Base-by-base conservation (phyloP, 2,797 vertebrate genomes). In the Luscinia luscinia region DNA sequence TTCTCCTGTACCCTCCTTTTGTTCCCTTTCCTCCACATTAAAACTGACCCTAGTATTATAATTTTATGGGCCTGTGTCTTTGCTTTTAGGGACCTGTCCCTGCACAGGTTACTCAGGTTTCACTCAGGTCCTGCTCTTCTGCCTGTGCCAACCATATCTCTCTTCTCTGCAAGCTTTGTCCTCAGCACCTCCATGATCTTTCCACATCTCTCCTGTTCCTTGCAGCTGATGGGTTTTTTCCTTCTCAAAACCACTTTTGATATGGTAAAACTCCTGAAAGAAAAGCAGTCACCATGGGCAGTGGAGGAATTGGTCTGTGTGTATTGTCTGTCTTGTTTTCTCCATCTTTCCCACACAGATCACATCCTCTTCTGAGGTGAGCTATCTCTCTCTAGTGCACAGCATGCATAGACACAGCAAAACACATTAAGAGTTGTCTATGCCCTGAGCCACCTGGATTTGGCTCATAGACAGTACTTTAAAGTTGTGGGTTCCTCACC, bases 371-470 rank as follows among this genome's bases (percentile, higher is more conserved):
- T 41, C 45, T 1, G 2, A 55, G 30, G 9, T 48, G 41, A 83
- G 11, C 16, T 45, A 0, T 16, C 16, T 81, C 18, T 80, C 15
- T 32, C 8, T 36, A 62, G 45, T 12, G 27, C 74, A 45, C 7
- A 75, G n/a, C 62, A 72, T 18, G 38, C 26, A 36, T 1, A 70
- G 54, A 24, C 36, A 57, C 7, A 63, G 41, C 18, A 91, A 73
- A 89, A 19, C 11, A 15, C 1, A 2, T 28, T 14, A 27, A 72
- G 43, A 27, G n/a, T 32, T 57, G 22, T 2, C 0, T 28, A 0
- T 32, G 13, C 40, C 66, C 55, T 58, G 34, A 85, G 26, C 8
- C 14, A 24, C 18, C 46, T 49, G 27, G 15, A 24, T 55, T 26
- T 69, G 36, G 13, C 30, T 72, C 63, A 23, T 41, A 15, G 4